phyloP scores from a whole-genome alignment of 2,888 invertebrate species.

The Pherbina coryleti region DNA sequence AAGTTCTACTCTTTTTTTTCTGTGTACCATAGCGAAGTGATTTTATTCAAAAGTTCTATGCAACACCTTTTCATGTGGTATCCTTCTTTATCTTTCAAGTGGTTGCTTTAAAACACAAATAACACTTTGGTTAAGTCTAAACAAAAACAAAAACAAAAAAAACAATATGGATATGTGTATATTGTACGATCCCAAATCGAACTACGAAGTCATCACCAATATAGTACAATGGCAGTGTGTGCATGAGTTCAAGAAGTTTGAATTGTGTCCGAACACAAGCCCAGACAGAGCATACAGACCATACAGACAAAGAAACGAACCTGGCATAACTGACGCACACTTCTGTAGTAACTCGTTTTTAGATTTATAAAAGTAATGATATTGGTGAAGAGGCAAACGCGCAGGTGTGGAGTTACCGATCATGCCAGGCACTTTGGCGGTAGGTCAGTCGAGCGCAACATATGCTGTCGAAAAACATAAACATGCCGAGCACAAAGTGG shows the following conservation, averaged over 20 bases:
- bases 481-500: background rate
- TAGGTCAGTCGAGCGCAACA: constrained; percentile 28
- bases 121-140: constrained; percentile 31
- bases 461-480: background rate
- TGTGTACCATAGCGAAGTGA: background rate
- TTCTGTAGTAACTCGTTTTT: background rate
- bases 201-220: background rate
- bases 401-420: constrained; percentile 10
- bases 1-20: no score
- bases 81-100: constrained; percentile 63
- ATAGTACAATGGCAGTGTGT: background rate
- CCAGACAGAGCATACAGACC: background rate
- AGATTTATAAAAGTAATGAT: background rate
- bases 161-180: background rate
- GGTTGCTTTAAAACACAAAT: constrained; percentile 54
- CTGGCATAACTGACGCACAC: background rate
- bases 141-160: constrained; percentile 5
- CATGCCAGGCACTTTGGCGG: constrained; percentile 32
- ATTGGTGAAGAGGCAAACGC: background rate
- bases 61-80: constrained; percentile 41
- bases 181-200: background rate
- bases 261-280: background rate
- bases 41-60: background rate
- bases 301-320: background rate
- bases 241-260: constrained; percentile 2